A percentile compares a stretch with the other conserved stretches of the same genome.
Evolutionary conservation across 64 coral and sea anemone species (phyloP).

Genomic region (Anthopleura sola): DNA sequence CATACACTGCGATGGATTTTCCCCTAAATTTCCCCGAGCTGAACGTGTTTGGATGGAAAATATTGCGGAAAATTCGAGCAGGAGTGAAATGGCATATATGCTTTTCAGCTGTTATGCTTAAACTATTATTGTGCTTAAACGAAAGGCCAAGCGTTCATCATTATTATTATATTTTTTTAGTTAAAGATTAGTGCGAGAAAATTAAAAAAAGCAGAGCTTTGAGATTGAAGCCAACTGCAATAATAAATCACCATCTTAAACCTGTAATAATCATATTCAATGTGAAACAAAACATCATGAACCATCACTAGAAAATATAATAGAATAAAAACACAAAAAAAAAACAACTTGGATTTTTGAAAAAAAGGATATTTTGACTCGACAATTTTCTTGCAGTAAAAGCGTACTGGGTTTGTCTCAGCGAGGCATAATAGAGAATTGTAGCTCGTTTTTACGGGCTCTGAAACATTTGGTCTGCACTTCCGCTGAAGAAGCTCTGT

Average conservation of each 20-base stretch:
- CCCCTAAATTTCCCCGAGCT: too few species aligned
- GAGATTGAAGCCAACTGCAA: neutral
- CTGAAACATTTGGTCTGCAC: constrained; percentile 61
- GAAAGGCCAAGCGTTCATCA: neutral
- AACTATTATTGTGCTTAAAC: neutral
- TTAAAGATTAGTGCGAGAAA: neutral
- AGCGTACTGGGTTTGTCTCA: constrained; percentile 66
- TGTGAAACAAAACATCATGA: constrained; percentile 9
- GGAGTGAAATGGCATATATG: neutral
- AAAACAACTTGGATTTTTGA: neutral
- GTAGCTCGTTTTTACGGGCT: constrained; percentile 46
- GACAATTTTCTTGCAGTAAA: constrained; percentile 92
- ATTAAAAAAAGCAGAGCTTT: neutral
- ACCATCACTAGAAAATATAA: constrained; percentile 32
- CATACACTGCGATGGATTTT: too few species aligned
- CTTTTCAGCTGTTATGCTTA: neutral
- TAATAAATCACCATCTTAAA: neutral
- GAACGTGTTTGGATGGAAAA: neutral
- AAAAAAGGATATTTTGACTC: constrained; percentile 97
- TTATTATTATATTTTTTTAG: neutral
- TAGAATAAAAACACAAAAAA: constrained; percentile 35
- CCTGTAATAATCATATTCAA: neutral
- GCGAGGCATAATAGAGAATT: constrained; percentile 76
- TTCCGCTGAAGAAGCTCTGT: constrained; percentile 76
- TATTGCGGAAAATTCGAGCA: neutral